A percentile compares a stretch with the other conserved stretches of the same genome.
These are phyloP conservation scores for Lithobates pipiens DNA, from an alignment of 2,797 vertebrate species.

Conservation along the genomic window DNA sequence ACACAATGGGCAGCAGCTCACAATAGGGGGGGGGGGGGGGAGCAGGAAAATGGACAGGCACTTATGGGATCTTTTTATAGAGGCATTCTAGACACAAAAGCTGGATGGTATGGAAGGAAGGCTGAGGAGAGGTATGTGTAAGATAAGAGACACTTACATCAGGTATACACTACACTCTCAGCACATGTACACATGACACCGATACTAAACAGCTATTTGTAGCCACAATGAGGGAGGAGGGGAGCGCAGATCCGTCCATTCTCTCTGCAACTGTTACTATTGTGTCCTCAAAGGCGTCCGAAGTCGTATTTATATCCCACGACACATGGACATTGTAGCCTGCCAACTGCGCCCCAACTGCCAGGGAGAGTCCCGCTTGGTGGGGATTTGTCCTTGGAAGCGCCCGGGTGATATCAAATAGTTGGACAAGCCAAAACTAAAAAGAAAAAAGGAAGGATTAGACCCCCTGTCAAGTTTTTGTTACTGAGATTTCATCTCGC, in stretches of 20 bases:
- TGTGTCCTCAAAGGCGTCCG: not conserved
- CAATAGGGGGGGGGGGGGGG: not conserved
- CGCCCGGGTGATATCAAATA: too few species aligned
- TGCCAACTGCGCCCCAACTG: not conserved
- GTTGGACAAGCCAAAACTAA: too few species aligned
- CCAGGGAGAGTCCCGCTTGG: not conserved
- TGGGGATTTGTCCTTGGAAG: constrained; percentile 7
- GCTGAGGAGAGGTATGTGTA: not conserved
- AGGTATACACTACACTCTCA: not conserved
- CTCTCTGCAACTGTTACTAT: constrained; percentile 19
- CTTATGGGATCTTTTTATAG: not conserved
- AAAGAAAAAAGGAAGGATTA: too few species aligned
- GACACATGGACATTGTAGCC: constrained; percentile 1
- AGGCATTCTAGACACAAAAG: constrained; percentile 19
- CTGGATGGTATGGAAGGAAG: not conserved
- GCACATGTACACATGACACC: not conserved
- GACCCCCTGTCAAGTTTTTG: too few species aligned
- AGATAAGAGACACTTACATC: constrained; percentile 23
- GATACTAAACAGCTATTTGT: constrained; percentile 18
- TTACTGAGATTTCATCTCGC: too few species aligned
- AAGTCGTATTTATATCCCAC: constrained; percentile 32
- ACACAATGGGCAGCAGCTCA: not conserved
- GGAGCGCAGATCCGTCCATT: constrained; percentile 11
- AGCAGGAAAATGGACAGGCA: not conserved
- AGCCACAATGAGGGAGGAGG: constrained; percentile 3